Evolutionary conservation across 2,888 invertebrate species (phyloP).

Genomic region (Papilio demoleus): DNA sequence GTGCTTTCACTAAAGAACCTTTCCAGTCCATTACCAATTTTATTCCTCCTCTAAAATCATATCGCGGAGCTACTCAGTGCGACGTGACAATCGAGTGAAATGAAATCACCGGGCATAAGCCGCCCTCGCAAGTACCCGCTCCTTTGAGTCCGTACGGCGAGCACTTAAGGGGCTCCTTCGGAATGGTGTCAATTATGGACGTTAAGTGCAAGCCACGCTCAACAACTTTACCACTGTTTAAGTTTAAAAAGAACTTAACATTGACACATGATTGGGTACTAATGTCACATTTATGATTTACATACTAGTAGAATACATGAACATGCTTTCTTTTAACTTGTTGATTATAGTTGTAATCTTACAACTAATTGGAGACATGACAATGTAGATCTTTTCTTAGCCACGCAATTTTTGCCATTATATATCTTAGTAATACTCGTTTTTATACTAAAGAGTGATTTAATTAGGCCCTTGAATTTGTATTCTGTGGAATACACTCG

Average conservation of each 20-base stretch:
- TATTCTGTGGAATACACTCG: too few species aligned
- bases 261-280: neutral
- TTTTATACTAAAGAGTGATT: too few species aligned
- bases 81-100: constrained; percentile 79
- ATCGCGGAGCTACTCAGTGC: constrained; percentile 72
- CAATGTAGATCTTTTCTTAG: too few species aligned
- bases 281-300: neutral
- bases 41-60: constrained; percentile 77
- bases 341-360: too few species aligned
- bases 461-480: too few species aligned
- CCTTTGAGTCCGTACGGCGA: constrained; percentile 68
- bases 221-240: constrained; percentile 35
- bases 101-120: constrained; percentile 81
- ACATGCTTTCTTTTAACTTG: too few species aligned
- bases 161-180: constrained; percentile 74
- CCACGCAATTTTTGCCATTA: too few species aligned
- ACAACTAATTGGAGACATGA: too few species aligned
- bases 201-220: constrained; percentile 69
- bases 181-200: constrained; percentile 82
- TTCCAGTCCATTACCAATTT: constrained; percentile 82
- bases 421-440: too few species aligned
- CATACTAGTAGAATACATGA: too few species aligned
- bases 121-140: constrained; percentile 72
- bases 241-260: constrained; percentile 21
- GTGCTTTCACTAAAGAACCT: constrained; percentile 59